Conservation (phyloP, 1,140 invertebrate genomes). For the Nebria ingens region DNA sequence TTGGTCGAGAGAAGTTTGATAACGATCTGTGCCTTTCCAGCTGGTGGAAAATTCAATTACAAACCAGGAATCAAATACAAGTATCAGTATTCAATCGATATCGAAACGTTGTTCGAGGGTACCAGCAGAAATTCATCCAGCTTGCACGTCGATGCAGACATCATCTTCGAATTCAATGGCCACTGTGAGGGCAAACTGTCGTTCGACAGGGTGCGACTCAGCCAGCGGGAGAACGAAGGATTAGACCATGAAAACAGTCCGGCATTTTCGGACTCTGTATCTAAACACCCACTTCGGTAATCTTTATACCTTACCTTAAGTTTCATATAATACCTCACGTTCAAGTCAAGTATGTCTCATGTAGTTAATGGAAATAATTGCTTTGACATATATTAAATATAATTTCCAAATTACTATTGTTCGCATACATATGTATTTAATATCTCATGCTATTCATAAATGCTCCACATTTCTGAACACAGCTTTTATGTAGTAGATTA, state of each 20-base stretch:
- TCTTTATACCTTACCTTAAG: too few relatives aligned
- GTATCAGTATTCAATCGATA: constrained; percentile 52
- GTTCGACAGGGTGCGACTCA: constrained; percentile 31
- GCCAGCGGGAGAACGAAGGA: constrained; percentile 29
- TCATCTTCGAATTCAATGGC: constrained; percentile 44
- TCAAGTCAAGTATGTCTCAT: too few relatives aligned
- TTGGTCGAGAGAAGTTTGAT: neutral
- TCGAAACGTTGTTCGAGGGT: constrained; percentile 52
- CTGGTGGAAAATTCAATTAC: constrained; percentile 53
- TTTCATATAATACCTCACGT: too few relatives aligned
- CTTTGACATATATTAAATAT: too few relatives aligned
- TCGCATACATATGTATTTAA: too few relatives aligned
- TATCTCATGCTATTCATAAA: too few relatives aligned
- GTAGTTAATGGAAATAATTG: too few relatives aligned
- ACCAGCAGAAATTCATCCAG: constrained; percentile 55
- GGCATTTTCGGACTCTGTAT: constrained; percentile 39
- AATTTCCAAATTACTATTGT: too few relatives aligned
- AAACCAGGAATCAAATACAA: constrained; percentile 41
- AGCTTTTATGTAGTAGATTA: too few relatives aligned
- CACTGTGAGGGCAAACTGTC: constrained; percentile 48
- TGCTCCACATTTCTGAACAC: too few relatives aligned
- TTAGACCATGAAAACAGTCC: constrained; percentile 39
- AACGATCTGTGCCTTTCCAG: constrained; percentile 24
- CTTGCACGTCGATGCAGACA: constrained; percentile 43
- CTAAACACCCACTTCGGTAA: constrained; percentile 36